These are phyloP conservation scores for Brachionus calyciflorus DNA, from an alignment of 1,140 invertebrate genomes.

Conservation along the genomic window DNA sequence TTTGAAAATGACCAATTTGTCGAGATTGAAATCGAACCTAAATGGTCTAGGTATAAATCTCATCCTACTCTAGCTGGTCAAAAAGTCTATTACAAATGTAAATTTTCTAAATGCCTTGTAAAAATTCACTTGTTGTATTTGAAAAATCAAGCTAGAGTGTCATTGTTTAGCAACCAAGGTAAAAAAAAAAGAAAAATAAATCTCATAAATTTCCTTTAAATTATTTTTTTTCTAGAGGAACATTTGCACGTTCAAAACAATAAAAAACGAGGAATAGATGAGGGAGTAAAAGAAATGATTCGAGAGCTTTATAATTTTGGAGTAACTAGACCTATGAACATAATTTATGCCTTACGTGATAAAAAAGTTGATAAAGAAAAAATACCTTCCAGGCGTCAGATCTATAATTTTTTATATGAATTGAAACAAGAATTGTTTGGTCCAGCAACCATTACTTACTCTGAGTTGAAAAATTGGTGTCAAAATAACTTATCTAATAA, in stretches of 20 bases:
- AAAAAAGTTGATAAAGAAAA: not conserved
- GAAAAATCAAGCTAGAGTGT: conserved; percentile 10
- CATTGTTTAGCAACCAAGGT: conserved; percentile 5
- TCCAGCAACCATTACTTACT: conserved; percentile 1
- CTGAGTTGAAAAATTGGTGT: conserved; percentile 22
- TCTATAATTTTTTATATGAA: conserved; percentile 24
- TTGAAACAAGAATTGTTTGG: conserved; percentile 1
- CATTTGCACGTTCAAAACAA: not conserved
- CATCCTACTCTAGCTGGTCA: not conserved
- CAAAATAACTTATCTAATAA: conserved; percentile 8
- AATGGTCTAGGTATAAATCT: not conserved
- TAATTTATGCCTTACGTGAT: not conserved
- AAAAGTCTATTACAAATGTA: conserved; percentile 11
- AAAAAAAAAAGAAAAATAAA: not conserved
- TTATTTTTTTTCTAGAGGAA: conserved; percentile 28
- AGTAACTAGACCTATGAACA: not conserved
- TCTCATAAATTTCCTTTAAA: not conserved
- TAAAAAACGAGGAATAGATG: conserved; percentile 4
- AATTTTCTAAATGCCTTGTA: not conserved
- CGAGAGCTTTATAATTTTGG: not conserved
- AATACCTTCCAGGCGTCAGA: not conserved
- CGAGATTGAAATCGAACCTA: not conserved
- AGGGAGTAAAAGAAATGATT: not conserved
- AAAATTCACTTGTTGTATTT: not conserved
- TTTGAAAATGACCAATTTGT: not conserved